Base-by-base conservation (phyloP, 1,140 invertebrate species). In the Penaeus chinensis region DNA sequence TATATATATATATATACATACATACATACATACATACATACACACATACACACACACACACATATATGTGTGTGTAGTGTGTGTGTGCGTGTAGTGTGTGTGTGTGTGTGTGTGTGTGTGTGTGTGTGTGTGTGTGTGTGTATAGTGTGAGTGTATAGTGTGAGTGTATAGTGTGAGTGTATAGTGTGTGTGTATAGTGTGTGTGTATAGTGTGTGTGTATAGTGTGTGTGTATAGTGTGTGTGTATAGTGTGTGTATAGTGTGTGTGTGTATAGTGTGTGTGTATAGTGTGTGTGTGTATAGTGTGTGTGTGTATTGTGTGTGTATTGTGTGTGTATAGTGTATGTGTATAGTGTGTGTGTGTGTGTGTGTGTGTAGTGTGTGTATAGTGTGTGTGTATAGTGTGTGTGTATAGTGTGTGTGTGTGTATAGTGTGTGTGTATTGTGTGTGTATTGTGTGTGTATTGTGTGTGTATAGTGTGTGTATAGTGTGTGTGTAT, bases 1-100 rank as follows among this genome's bases (percentile, higher is more conserved):
- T 79, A 47, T 79, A 47, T 79, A 79, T 79, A 79, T 79, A 79
- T 79, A 79, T 79, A 79, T 79, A 79, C n/a, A 79, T 79, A 79
- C 54, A 79, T 79, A 61, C 11, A 54, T n/a, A 16, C 19, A 60
- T 80, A 60, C n/a, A 80, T 60, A 22, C 19, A 22, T 42, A 42
- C 54, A 80, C 54, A 24, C 19, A 60, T 47, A 60, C 8, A 61
- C 24, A 20, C 4, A 22, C 18, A 20, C 32, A 24, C 16, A 27
- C 20, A 47, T 27, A 19, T 42, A 76, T 76, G 27, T 76, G 1
- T 22, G 7, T 19, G 19, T 19, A 76, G 37, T 37, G 37, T 37
- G 32, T 32, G 32, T 32, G 32, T 32, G 32, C 2, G 32, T 32
- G 32, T 32, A 2, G 0, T 32, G 2, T 32, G 32, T 32, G 32